Percentiles rank a stretch among this genome's conserved stretches.
These are phyloP conservation scores for Thalpophila matura DNA, from an alignment of 2,888 invertebrate genomes.

Conservation along the genomic window DNA sequence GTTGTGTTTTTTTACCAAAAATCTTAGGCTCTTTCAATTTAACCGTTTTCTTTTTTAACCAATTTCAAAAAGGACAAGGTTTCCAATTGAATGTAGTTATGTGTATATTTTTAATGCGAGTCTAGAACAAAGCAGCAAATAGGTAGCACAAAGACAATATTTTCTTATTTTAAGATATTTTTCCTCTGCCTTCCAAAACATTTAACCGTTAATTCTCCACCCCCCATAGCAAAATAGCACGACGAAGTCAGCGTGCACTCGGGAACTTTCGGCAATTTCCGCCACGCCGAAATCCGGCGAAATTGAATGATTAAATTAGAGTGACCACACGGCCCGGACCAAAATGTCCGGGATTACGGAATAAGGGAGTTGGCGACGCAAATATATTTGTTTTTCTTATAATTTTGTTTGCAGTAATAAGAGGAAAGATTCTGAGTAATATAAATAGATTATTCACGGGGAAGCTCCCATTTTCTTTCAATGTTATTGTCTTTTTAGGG, in stretches of 20 bases:
- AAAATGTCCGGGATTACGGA: slow-evolving; percentile 31
- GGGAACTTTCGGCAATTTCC: slow-evolving; percentile 48
- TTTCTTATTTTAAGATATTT: background rate
- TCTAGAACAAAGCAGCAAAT: too few species aligned
- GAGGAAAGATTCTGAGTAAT: background rate
- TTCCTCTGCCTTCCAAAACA: background rate
- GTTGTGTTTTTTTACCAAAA: too few species aligned
- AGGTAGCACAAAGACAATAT: too few species aligned
- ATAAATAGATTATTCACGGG: slow-evolving; percentile 5
- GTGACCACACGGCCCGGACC: slow-evolving; percentile 37
- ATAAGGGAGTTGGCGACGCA: slow-evolving; percentile 16
- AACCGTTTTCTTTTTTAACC: too few species aligned
- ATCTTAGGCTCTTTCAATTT: too few species aligned
- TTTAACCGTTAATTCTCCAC: background rate
- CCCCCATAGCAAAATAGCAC: slow-evolving; percentile 16
- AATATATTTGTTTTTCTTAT: slow-evolving; percentile 40
- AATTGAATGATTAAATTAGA: slow-evolving; percentile 62
- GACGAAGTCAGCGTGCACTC: slow-evolving; percentile 25
- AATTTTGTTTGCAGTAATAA: slow-evolving; percentile 40
- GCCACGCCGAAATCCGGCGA: slow-evolving; percentile 24
- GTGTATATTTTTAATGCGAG: too few species aligned
- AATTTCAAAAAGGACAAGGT: too few species aligned
- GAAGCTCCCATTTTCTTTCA: too few species aligned
- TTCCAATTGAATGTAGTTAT: too few species aligned
- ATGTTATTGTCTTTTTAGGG: too few species aligned